A percentile compares a stretch with the other conserved stretches of the same genome.
Conservation (phyloP, 2,113 vertebrate species). For the Poecile atricapillus region DNA sequence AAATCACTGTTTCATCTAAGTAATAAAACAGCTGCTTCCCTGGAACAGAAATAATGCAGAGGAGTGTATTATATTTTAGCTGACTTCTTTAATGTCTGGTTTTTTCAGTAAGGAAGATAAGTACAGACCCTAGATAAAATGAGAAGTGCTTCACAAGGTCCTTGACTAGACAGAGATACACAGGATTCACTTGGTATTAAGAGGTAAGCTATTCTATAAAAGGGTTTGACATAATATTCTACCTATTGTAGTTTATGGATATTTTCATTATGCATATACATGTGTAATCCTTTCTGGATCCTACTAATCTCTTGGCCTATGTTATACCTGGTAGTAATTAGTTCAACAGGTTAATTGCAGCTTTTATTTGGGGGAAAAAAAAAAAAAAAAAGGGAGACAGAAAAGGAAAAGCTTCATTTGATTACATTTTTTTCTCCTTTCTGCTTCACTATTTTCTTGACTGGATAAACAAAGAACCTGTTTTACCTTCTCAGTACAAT, state of each 20-base stretch:
- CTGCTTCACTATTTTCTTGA: neutral
- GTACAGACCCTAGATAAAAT: neutral
- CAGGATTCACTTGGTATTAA: neutral
- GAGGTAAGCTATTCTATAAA: neutral
- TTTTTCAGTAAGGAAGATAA: neutral
- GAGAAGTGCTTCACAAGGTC: neutral
- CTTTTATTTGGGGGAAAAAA: neutral
- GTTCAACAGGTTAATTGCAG: neutral
- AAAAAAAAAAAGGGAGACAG: accelerated
- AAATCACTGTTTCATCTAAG: neutral
- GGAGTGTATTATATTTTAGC: neutral
- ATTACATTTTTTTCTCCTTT: neutral
- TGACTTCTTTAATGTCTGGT: neutral
- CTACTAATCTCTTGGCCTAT: neutral
- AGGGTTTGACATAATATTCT: neutral
- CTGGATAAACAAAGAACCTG: neutral
- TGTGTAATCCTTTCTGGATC: neutral
- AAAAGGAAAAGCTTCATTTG: neutral
- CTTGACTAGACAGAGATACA: neutral
- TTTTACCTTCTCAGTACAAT: neutral
- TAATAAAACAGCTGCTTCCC: neutral
- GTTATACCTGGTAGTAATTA: neutral
- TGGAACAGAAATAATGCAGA: neutral
- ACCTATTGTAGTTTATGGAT: neutral
- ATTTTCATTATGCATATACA: neutral